These are phyloP conservation scores for Anadara kagoshimensis DNA, from an alignment of 1,140 invertebrate genomes.

Conservation along the genomic window DNA sequence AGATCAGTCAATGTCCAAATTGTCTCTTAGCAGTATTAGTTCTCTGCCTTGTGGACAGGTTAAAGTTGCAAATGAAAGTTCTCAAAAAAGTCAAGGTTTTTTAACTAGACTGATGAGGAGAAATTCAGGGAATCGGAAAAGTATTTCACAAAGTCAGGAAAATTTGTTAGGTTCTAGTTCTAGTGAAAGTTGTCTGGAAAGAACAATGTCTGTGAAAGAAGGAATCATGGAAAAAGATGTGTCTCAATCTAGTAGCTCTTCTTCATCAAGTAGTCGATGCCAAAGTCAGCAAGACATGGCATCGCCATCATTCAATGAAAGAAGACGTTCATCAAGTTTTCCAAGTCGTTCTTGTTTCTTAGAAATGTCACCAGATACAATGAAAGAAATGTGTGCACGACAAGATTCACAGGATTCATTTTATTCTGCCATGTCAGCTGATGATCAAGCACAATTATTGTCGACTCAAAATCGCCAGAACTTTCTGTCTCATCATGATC, in stretches of 20 bases:
- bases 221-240: slow-evolving; percentile 8
- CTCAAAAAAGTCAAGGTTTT: slow-evolving; percentile 58
- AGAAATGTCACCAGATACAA: slow-evolving; percentile 40
- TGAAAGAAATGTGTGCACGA: slow-evolving; percentile 19
- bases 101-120: slow-evolving; percentile 62
- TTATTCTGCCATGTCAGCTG: slow-evolving; percentile 29
- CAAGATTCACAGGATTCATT: slow-evolving; percentile 38
- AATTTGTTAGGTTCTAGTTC: slow-evolving; percentile 51
- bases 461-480: neutral
- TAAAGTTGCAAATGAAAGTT: slow-evolving; percentile 29
- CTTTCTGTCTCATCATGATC: neutral
- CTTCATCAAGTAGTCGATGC: slow-evolving; percentile 24
- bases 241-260: slow-evolving; percentile 33
- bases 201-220: slow-evolving; percentile 10
- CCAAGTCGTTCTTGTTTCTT: slow-evolving; percentile 64
- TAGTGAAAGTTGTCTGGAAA: slow-evolving; percentile 45
- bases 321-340: slow-evolving; percentile 65
- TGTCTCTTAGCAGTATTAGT: slow-evolving; percentile 25
- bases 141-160: slow-evolving; percentile 60
- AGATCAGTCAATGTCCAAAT: no score
- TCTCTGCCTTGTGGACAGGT: slow-evolving; percentile 8
- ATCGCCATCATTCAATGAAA: slow-evolving; percentile 21
- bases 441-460: slow-evolving; percentile 34
- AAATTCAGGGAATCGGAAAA: slow-evolving; percentile 64
- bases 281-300: slow-evolving; percentile 42